These are phyloP conservation scores for Cynodonichthys magdalenae DNA, from an alignment of 2,797 vertebrate species.

Conservation along the genomic window DNA sequence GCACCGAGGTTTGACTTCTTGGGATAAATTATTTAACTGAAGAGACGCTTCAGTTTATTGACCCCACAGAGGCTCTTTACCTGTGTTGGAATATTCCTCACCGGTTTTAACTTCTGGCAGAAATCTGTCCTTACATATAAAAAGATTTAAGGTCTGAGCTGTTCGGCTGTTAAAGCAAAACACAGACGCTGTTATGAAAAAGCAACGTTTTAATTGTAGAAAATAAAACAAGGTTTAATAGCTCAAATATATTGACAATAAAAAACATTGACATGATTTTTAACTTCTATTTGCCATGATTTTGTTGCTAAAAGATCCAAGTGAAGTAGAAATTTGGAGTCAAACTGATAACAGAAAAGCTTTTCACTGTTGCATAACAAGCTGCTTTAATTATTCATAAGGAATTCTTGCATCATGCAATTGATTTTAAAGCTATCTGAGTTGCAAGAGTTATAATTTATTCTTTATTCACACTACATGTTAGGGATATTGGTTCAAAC, in stretches of 20 bases:
- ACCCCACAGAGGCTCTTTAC: too few species aligned
- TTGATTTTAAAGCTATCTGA: too few species aligned
- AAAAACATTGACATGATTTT: conserved; percentile 14
- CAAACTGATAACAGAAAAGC: conserved; percentile 1
- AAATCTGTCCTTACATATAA: too few species aligned
- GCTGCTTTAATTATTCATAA: too few species aligned
- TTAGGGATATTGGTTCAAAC: too few species aligned
- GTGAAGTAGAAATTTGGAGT: conserved; percentile 12
- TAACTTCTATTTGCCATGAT: conserved; percentile 1
- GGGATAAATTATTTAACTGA: conserved; percentile 60
- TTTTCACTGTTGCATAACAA: too few species aligned
- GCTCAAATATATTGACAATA: conserved; percentile 24
- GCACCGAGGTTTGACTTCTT: conserved; percentile 44
- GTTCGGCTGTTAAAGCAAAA: conserved; percentile 3
- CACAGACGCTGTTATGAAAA: conserved; percentile 26
- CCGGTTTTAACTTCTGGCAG: too few species aligned
- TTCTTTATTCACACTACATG: too few species aligned
- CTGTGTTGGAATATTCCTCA: too few species aligned
- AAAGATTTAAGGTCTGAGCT: too few species aligned
- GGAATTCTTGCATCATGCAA: too few species aligned
- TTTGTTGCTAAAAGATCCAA: conserved; percentile 20
- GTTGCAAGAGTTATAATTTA: too few species aligned
- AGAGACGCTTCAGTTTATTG: conserved; percentile 34
- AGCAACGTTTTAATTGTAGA: conserved; percentile 40
- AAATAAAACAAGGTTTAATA: conserved; percentile 21